Base-by-base conservation (phyloP, 2,888 invertebrate species). In the Syritta pipiens region DNA sequence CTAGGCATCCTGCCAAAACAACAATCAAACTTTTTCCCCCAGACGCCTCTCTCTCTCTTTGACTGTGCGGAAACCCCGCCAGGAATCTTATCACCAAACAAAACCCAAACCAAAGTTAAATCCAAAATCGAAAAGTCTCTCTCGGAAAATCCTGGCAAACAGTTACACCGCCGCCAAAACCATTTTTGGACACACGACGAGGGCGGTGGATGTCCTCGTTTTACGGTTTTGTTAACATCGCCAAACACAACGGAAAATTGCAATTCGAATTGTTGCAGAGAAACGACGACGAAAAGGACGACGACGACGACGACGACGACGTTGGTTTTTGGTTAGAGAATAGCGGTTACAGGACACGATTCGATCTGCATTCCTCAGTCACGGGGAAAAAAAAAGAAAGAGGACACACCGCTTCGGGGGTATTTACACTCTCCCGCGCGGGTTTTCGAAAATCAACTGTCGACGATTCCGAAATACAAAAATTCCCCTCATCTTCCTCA, bases 201-300 rank as follows among this genome's bases (percentile, higher is more conserved):
- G 6, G 17, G 10, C 14, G 20, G 37, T 17, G 20, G 55, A 40
- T 49, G 51, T 68, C 57, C 67, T 72, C 46, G 67, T 79, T 79
- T 79, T 68, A 62, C 37, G 72, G 67, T 67, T 72, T 57, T 68
- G 72, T 79, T 68, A 79, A 74, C 79, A 79, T 48, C 67, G 60
- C 67, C 72, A 60, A 79, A 72, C 67, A 79, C 48, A 74, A 72
- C 55, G 67, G 62, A 74, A 72, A 77, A 77, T 77, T 72, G 67
- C 60, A 77, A 60, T 72, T 37, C 55, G 65, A 77, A 67, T 79
- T 72, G 60, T 46, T 67, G 55, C 71, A 72, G 28, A n/a, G n/a
- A n/a, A n/a, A n/a, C n/a, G n/a, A n/a, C n/a, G n/a, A n/a, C n/a
- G n/a, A n/a, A n/a, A n/a, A n/a, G n/a, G n/a, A n/a, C n/a, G n/a